phyloP scores from a whole-genome alignment of 2,797 vertebrate species.

The Pseudochromis fuscus region DNA sequence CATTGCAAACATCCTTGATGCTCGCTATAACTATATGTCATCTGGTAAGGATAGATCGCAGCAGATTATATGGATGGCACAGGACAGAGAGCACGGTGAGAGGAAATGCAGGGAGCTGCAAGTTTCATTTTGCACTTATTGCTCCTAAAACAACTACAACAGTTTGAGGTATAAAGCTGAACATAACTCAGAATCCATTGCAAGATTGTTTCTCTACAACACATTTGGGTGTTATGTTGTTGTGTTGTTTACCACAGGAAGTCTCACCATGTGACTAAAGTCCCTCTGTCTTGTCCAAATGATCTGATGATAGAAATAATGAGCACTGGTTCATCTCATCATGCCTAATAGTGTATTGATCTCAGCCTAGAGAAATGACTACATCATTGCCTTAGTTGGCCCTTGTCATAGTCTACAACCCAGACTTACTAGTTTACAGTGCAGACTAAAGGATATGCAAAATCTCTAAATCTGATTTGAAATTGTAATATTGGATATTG shows the following conservation, averaged over 20 bases:
- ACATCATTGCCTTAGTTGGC: slow-evolving; percentile 46
- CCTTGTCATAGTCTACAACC: slow-evolving; percentile 33
- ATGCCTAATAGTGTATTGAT: slow-evolving; percentile 68
- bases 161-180: neutral
- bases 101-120: slow-evolving; percentile 16
- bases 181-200: neutral
- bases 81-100: neutral
- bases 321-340: slow-evolving; percentile 50
- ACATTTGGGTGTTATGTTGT: neutral
- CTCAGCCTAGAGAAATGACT: slow-evolving; percentile 51
- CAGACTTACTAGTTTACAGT: slow-evolving; percentile 4
- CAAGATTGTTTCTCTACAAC: no score
- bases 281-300: slow-evolving; percentile 21
- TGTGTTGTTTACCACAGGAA: slow-evolving; percentile 6
- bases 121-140: slow-evolving; percentile 13
- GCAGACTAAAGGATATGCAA: slow-evolving; percentile 1
- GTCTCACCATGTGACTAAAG: slow-evolving; percentile 15
- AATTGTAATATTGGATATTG: neutral
- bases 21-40: slow-evolving; percentile 33
- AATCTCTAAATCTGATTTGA: neutral
- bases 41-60: slow-evolving; percentile 21
- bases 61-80: neutral
- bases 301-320: slow-evolving; percentile 42
- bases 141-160: neutral
- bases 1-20: slow-evolving; percentile 31